phyloP scores from a whole-genome alignment of 1,140 invertebrate genomes.

The Drosophila gunungcola region DNA sequence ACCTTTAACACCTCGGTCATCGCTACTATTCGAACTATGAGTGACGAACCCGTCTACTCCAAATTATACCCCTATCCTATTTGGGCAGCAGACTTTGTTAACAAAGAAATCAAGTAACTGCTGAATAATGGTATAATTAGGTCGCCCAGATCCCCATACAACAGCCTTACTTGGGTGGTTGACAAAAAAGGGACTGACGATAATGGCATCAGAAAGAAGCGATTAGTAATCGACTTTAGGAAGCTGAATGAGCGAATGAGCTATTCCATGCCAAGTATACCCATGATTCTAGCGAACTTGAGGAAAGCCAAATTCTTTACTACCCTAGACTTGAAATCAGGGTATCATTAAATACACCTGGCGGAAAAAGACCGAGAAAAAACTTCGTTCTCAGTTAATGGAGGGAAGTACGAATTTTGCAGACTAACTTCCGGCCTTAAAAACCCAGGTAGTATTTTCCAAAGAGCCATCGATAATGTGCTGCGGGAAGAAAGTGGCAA shows the following conservation, averaged over 20 bases:
- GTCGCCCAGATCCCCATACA: conserved; percentile 7
- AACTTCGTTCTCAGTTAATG: conserved; percentile 18
- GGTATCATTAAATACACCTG: conserved; percentile 19
- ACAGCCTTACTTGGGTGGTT: not conserved
- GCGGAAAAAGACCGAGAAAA: conserved; percentile 14
- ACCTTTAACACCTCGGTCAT: conserved; percentile 10
- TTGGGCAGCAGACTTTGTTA: too few species aligned
- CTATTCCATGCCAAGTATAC: too few species aligned
- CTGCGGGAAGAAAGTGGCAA: not conserved
- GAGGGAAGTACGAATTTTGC: conserved; percentile 22
- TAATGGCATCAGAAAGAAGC: conserved; percentile 15
- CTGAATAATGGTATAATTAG: conserved; percentile 4
- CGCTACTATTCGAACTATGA: conserved; percentile 8
- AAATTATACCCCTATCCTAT: too few species aligned
- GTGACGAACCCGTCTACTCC: conserved; percentile 6
- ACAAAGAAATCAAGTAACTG: too few species aligned
- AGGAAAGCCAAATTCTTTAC: conserved; percentile 27
- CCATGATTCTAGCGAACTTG: too few species aligned
- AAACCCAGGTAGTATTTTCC: conserved; percentile 19
- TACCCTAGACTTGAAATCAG: conserved; percentile 15
- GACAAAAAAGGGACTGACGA: conserved; percentile 3
- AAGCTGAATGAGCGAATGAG: conserved; percentile 13
- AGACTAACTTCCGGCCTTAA: conserved; percentile 17
- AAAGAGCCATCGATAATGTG: conserved; percentile 23
- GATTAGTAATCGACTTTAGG: conserved; percentile 11